phyloP scores from a whole-genome alignment of 1,140 invertebrate species.

The Himalopsyche phryganea region DNA sequence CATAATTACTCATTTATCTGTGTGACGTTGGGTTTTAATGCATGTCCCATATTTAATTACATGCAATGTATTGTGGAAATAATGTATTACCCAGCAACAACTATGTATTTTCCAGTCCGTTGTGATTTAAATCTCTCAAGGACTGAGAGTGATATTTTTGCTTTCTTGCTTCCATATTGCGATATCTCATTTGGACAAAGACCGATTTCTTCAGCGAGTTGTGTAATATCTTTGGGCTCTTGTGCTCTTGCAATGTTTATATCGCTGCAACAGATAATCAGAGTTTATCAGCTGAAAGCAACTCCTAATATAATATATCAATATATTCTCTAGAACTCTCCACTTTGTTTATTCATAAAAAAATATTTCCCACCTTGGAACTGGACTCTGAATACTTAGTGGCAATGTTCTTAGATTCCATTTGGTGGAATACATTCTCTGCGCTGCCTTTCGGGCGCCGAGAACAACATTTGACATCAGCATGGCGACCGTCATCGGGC shows the following conservation, averaged over 20 bases:
- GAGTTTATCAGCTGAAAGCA: not conserved
- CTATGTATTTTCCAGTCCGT: slow-evolving; percentile 86
- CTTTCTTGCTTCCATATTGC: slow-evolving; percentile 91
- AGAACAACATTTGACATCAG: slow-evolving; percentile 92
- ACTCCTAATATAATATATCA: too few relatives aligned
- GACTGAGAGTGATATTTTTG: slow-evolving; percentile 86
- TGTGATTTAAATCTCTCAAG: slow-evolving; percentile 70
- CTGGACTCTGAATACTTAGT: slow-evolving; percentile 59
- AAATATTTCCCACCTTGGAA: slow-evolving; percentile 60
- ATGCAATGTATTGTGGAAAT: not conserved
- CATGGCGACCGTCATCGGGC: slow-evolving; percentile 99
- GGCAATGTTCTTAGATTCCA: slow-evolving; percentile 67
- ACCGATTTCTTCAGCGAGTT: slow-evolving; percentile 83
- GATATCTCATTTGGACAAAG: slow-evolving; percentile 78
- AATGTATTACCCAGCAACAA: slow-evolving; percentile 77
- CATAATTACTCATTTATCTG: too few relatives aligned
- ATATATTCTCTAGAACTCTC: too few relatives aligned
- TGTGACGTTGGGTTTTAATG: too few relatives aligned
- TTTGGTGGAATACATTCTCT: slow-evolving; percentile 49
- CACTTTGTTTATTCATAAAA: too few relatives aligned
- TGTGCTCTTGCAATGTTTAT: slow-evolving; percentile 86
- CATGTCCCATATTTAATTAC: too few relatives aligned
- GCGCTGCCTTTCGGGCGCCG: slow-evolving; percentile 66
- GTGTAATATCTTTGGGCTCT: slow-evolving; percentile 77
- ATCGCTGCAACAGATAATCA: slow-evolving; percentile 60